Evolutionary conservation across 2,113 vertebrate genomes (phyloP).

Genomic region (Protomyctophum bolini): DNA sequence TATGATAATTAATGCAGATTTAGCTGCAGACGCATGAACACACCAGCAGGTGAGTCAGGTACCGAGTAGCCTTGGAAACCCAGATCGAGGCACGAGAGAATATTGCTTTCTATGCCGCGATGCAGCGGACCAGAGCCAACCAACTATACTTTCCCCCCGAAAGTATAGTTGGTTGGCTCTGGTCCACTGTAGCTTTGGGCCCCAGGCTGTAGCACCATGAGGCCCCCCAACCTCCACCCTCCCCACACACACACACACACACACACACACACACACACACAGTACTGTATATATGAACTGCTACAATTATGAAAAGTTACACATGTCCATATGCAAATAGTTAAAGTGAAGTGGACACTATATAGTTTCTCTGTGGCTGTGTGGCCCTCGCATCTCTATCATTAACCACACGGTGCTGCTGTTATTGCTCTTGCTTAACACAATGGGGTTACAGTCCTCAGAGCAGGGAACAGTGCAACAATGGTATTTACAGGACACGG

Average conservation of each 20-base stretch:
- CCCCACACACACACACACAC: not conserved
- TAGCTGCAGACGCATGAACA: too few species aligned
- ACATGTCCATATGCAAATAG: conserved; percentile 68
- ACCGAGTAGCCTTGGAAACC: too few species aligned
- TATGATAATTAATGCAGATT: too few species aligned
- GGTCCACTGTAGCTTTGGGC: too few species aligned
- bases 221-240: not conserved
- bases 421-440: conserved; percentile 41
- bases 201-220: not conserved
- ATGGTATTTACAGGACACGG: conserved; percentile 52
- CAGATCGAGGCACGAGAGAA: too few species aligned
- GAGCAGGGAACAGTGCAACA: conserved; percentile 52
- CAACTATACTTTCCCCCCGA: too few species aligned
- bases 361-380: conserved; percentile 17
- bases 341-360: conserved; percentile 42
- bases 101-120: too few species aligned
- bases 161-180: too few species aligned
- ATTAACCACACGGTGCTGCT: conserved; percentile 39
- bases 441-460: conserved; percentile 38
- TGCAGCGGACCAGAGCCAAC: too few species aligned
- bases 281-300: not conserved
- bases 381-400: conserved; percentile 28
- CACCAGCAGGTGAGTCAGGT: too few species aligned
- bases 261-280: too few species aligned
- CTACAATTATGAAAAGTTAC: conserved; percentile 43